Evolutionary conservation across 2,888 invertebrate species (phyloP), one percentile per base, ranked within the genome.

Genomic region (Eugnorisma glareosa): DNA sequence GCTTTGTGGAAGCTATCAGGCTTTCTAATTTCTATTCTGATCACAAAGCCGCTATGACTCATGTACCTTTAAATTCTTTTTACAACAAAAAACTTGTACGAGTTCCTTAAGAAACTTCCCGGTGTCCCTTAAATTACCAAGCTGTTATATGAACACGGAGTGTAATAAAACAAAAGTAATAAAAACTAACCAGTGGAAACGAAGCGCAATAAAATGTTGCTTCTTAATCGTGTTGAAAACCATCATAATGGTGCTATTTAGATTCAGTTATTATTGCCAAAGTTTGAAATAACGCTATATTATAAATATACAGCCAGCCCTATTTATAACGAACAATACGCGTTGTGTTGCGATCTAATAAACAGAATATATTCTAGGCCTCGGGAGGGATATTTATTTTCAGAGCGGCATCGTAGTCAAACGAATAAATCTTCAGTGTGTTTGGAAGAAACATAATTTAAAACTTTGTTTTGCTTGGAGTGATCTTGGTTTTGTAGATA

Each of bases 401-500:
- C 75, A 76, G 70, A 35, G 61, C 61, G 61, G 61, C 61, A 76
- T 48, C 71, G 75, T 68, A 77, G 76, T 77, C 72, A 72, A 87
- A 87, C 75, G 74, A 77, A 86, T 89, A 87, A 78, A 88, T 89
- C 82, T 73, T 64, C 28, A 68, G 45, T 66, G 64, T 81, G 79
- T 86, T 88, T 83, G 72, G 79, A 80, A 80, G 75, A 84, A 79
- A 80, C 70, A 81, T 87, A 81, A 87, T 87, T 88, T 80, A 88
- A 84, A 84, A 83, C 73, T 74, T 82, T 88, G 86, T 86, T 88
- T 79, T 77, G 79, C 28, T 81, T 64, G 66, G 75, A 83, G 75
- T 75, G 72, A 81, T 84, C 81, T 75, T 37, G 57, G 67, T 73
- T 8, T 79, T 77, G 70, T 72, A 78, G 67, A 74, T 63, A 70